phyloP scores from a whole-genome alignment of 2,113 vertebrate genomes.

The Cyprinodon tularosa region DNA sequence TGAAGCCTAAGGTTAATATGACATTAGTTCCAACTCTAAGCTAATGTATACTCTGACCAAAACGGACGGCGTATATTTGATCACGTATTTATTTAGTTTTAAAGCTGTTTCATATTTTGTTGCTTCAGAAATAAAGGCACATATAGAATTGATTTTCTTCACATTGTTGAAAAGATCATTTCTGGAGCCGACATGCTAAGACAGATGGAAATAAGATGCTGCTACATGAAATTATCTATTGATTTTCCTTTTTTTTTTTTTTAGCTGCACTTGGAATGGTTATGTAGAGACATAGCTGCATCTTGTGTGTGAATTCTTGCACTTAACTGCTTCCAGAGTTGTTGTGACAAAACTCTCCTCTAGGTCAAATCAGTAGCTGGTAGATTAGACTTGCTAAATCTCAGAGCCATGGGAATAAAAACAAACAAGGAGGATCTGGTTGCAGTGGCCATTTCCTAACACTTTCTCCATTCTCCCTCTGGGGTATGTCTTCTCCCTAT shows the following conservation, averaged over 20 bases:
- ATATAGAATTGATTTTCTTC: constrained; percentile 27
- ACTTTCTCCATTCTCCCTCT: not conserved
- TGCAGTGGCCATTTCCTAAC: constrained; percentile 51
- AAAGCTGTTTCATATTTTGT: constrained; percentile 53
- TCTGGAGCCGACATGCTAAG: constrained; percentile 24
- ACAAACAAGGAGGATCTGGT: constrained; percentile 69
- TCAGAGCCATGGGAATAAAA: constrained; percentile 77
- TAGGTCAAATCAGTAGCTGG: constrained; percentile 60
- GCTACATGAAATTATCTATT: constrained; percentile 71
- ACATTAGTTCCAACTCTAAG: not conserved
- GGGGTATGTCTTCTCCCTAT: constrained; percentile 9
- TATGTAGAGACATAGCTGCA: constrained; percentile 27
- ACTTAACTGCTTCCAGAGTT: constrained; percentile 37
- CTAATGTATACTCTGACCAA: not conserved
- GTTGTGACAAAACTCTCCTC: constrained; percentile 54
- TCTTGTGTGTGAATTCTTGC: constrained; percentile 42
- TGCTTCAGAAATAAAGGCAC: constrained; percentile 24
- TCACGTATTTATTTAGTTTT: constrained; percentile 54
- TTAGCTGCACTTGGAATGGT: constrained; percentile 32
- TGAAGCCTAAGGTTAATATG: too few relatives aligned
- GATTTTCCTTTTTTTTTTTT: constrained; percentile 48
- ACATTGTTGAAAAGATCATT: constrained; percentile 33
- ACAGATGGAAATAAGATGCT: constrained; percentile 60
- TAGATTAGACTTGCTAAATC: constrained; percentile 71
- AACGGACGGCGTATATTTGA: constrained; percentile 45